These are phyloP conservation scores for Stenurella melanura DNA, from an alignment of 2,888 invertebrate species.

Conservation along the genomic window DNA sequence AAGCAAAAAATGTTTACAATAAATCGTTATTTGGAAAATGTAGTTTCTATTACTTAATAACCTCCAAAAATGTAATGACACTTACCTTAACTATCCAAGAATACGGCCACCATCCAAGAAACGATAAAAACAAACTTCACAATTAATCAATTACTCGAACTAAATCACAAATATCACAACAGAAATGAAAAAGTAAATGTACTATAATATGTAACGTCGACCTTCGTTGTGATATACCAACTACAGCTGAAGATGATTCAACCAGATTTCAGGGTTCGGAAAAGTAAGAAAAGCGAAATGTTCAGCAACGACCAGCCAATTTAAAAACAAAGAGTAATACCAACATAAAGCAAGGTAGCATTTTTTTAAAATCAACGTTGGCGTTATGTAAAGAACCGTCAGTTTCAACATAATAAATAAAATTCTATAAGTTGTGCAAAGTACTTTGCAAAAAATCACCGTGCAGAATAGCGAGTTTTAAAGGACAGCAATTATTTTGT, in stretches of 20 bases:
- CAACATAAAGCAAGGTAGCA: not conserved
- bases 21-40: conserved; percentile 61
- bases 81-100: not conserved
- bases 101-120: no score
- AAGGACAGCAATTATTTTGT: conserved; percentile 8
- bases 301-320: not conserved
- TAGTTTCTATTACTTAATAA: not conserved
- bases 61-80: not conserved
- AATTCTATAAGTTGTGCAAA: conserved; percentile 20
- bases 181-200: no score
- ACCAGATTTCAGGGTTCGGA: not conserved
- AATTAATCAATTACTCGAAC: no score
- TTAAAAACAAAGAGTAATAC: not conserved
- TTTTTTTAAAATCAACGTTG: conserved; percentile 20
- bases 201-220: no score
- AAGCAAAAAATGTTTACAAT: conserved; percentile 65
- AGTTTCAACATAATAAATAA: conserved; percentile 16
- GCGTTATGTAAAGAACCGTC: conserved; percentile 17
- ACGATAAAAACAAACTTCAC: no score
- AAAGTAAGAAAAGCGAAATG: not conserved
- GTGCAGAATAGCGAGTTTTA: conserved; percentile 7
- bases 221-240: not conserved
- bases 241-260: not conserved
- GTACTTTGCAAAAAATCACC: conserved; percentile 27
- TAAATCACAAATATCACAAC: no score